These are phyloP conservation scores for Syngnathoides biaculeatus DNA, from an alignment of 2,113 vertebrate genomes.

Conservation along the genomic window DNA sequence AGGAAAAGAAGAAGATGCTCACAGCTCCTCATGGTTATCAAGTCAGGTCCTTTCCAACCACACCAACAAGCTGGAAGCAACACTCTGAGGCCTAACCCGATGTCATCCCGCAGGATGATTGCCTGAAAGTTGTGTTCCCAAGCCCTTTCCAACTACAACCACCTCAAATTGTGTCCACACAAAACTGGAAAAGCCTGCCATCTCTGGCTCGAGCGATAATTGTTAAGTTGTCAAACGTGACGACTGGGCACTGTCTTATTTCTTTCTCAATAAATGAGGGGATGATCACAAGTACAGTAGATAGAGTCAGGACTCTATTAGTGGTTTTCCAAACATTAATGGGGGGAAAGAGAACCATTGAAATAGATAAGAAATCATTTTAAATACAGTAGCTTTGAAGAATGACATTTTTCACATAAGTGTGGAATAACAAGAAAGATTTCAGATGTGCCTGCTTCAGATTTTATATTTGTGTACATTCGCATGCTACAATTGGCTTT, in stretches of 20 bases:
- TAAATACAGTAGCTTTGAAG: constrained; percentile 50
- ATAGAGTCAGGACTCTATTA: constrained; percentile 76
- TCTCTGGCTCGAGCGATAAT: constrained; percentile 61
- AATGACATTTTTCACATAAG: background rate
- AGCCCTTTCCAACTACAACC: constrained; percentile 60
- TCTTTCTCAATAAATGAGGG: constrained; percentile 55
- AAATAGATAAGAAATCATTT: constrained; percentile 67
- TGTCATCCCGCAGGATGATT: background rate
- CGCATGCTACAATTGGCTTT: background rate
- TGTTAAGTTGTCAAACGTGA: constrained; percentile 46
- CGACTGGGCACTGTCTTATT: constrained; percentile 65
- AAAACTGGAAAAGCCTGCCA: constrained; percentile 60
- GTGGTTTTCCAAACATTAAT: constrained; percentile 75
- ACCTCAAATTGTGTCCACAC: constrained; percentile 43
- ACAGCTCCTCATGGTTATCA: constrained; percentile 51
- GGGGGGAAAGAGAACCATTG: constrained; percentile 71
- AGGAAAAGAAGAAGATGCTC: too few relatives aligned
- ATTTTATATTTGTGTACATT: background rate
- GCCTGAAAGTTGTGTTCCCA: background rate
- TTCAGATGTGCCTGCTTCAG: background rate
- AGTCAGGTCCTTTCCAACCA: constrained; percentile 45
- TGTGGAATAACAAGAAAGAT: background rate
- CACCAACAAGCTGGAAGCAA: constrained; percentile 52
- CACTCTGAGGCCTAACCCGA: constrained; percentile 8
- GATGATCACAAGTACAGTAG: constrained; percentile 63